Evolutionary conservation across 2,888 invertebrate species (phyloP).

Genomic region (Aricia artaxerxes): DNA sequence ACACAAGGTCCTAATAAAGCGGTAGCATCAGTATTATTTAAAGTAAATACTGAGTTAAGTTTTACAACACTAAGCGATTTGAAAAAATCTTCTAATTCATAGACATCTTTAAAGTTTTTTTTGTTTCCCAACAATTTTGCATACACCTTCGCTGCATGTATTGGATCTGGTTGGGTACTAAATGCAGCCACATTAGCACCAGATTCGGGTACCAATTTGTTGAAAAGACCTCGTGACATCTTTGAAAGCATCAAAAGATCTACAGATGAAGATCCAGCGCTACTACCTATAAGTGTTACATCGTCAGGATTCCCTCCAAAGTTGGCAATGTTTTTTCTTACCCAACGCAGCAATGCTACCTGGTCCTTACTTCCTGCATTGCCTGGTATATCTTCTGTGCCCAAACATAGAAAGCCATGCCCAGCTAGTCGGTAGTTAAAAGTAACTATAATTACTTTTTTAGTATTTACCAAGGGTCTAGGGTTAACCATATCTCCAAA

Average conservation of each 20-base stretch:
- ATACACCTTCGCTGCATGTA: constrained; percentile 52
- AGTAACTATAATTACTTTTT: constrained; percentile 52
- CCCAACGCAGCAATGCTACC: constrained; percentile 50
- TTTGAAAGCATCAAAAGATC: constrained; percentile 57
- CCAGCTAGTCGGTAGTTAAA: constrained; percentile 59
- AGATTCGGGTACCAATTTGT: constrained; percentile 57
- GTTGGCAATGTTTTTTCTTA: constrained; percentile 48
- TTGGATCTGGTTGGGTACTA: constrained; percentile 52
- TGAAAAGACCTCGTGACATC: constrained; percentile 53
- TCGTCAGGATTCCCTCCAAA: constrained; percentile 54
- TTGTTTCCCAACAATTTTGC: constrained; percentile 50
- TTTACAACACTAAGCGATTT: constrained; percentile 47
- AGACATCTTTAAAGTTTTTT: constrained; percentile 47
- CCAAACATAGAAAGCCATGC: constrained; percentile 48
- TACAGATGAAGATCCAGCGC: constrained; percentile 57
- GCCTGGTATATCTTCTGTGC: constrained; percentile 49
- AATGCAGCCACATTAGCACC: constrained; percentile 49
- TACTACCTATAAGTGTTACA: constrained; percentile 54
- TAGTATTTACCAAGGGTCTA: constrained; percentile 46
- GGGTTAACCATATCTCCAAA: constrained; percentile 49
- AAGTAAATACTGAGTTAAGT: constrained; percentile 42
- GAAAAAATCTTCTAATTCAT: constrained; percentile 55
- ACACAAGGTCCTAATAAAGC: constrained; percentile 48
- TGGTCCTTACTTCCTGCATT: constrained; percentile 55
- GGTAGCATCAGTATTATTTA: constrained; percentile 42